Base-by-base conservation (phyloP, 1,140 invertebrate species). In the Drosophila watanabei region DNA sequence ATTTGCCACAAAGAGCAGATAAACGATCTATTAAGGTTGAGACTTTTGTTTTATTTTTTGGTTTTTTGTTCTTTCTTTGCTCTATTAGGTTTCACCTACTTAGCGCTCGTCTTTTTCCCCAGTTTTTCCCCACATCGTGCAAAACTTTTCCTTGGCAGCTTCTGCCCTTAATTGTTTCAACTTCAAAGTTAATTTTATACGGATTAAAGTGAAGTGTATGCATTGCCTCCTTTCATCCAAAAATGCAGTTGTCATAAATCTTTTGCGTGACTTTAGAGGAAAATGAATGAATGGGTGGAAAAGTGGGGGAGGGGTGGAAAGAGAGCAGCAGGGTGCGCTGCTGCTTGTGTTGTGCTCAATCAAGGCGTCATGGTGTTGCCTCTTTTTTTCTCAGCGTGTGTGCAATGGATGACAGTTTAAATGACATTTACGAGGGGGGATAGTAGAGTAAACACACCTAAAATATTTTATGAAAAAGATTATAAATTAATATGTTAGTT, bases 161-260 rank as follows among this genome's bases (percentile, higher is more conserved):
- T 54, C 33, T 63, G 37, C 48, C 43, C 60, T 62, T 75, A 82
- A 86, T 86, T 82, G 66, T 60, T 58, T 48, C 54, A 43, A 80
- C 81, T 84, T 86, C 82, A 85, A 85, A 86, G 78, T 49, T 41
- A 28, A 57, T 70, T 73, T 72, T 63, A 63, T 66, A 61, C 37
- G 52, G 57, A 78, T 76, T 78, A 78, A 65, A 65, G 65, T 78
- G 46, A 78, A 61, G 59, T 62, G 32, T 71, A 52, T 32, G 69
- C 58, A 45, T 65, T 43, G 52, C 54, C 28, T 59, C 10, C 35
- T 32, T 45, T 39, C 54, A 60, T 60, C 28, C n/a, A 60, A 60
- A 45, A 60, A 60, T 45, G 37, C 14, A 33, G 54, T 48, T 63
- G 69, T 57, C 52, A 75, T 76, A 65, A 65, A 75, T 76, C 69